Percentiles rank a stretch among this genome's conserved stretches.
Conservation (phyloP, 1,140 invertebrate genomes). For the Trinorchestia longiramus region DNA sequence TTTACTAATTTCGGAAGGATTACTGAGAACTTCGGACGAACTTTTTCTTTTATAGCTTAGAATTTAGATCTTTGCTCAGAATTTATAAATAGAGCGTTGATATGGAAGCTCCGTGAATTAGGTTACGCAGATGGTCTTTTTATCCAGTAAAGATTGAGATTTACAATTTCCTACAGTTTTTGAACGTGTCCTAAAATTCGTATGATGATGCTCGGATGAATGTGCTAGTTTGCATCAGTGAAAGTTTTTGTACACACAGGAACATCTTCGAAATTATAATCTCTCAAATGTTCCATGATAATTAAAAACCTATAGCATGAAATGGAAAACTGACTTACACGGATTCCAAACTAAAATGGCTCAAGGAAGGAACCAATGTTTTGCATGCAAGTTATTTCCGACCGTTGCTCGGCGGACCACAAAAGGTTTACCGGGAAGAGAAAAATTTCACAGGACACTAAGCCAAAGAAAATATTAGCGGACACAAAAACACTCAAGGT, state of each 20-base stretch:
- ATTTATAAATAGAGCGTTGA: background rate
- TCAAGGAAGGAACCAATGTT: background rate
- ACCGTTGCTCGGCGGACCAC: background rate
- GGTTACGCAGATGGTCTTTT: background rate
- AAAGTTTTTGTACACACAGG: background rate
- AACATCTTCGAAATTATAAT: background rate
- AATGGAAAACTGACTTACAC: background rate
- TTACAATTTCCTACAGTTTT: background rate
- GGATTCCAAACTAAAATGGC: background rate
- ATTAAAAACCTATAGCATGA: background rate
- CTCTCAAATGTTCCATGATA: background rate
- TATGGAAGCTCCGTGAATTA: background rate
- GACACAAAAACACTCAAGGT: background rate
- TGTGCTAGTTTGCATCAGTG: background rate
- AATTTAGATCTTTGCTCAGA: background rate
- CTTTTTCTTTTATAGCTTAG: background rate
- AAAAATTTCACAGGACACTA: conserved; percentile 1
- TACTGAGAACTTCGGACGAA: background rate
- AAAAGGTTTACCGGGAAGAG: background rate
- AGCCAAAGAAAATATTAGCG: conserved; percentile 8
- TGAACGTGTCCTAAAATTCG: background rate
- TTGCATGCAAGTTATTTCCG: background rate
- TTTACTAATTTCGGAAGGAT: background rate
- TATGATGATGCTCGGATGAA: background rate
- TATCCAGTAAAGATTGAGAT: background rate